phyloP scores from a whole-genome alignment of 2,113 vertebrate species.

The Microcebus ravelobensis region DNA sequence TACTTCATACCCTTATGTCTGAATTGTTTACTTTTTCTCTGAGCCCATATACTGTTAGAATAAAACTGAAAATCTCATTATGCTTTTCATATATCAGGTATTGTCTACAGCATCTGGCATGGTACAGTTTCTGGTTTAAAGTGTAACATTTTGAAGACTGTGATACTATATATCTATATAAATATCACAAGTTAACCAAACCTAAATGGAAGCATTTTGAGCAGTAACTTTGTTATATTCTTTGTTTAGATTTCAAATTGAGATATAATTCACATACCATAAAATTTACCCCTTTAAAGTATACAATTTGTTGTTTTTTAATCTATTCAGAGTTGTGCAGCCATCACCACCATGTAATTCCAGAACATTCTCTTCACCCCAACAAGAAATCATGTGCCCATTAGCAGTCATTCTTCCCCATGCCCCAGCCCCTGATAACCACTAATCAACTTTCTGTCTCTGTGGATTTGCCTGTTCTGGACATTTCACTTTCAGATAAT shows the following conservation, averaged over 20 bases:
- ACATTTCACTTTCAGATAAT: rapidly evolving
- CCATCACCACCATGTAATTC: neutral
- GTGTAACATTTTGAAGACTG: neutral
- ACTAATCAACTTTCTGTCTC: too few relatives aligned
- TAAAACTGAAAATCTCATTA: neutral
- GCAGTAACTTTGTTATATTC: neutral
- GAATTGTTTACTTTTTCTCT: too few relatives aligned
- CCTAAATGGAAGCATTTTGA: neutral
- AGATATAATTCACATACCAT: neutral
- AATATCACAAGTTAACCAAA: neutral
- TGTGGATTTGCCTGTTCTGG: neutral
- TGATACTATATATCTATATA: neutral
- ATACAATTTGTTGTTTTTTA: neutral
- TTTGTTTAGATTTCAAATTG: neutral
- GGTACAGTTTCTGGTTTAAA: neutral
- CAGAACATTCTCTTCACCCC: neutral
- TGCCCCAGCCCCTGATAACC: rapidly evolving
- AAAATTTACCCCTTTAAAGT: neutral
- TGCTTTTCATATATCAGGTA: neutral
- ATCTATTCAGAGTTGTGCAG: neutral
- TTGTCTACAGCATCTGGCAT: neutral
- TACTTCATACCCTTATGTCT: rapidly evolving
- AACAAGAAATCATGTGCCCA: rapidly evolving
- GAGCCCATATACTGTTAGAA: rapidly evolving
- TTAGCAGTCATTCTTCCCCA: neutral